A percentile compares a stretch with the other conserved stretches of the same genome.
phyloP scores from a whole-genome alignment of 2,113 vertebrate genomes.

The Danionella cerebrum region DNA sequence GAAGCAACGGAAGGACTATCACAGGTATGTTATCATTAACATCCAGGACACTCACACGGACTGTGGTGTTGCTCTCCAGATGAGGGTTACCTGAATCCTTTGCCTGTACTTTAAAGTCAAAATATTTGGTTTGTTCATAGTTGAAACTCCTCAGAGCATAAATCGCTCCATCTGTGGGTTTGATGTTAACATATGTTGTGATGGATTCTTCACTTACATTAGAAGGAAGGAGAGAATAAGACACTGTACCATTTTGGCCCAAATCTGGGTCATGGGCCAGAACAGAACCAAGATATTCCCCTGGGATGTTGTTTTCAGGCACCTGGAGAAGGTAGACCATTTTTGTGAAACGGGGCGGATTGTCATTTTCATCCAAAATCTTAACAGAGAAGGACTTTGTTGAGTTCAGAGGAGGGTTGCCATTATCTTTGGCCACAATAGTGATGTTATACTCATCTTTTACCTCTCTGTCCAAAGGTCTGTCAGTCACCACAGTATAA shows the following conservation, averaged over 20 bases:
- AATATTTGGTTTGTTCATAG: conserved; percentile 95
- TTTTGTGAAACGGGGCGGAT: conserved; percentile 90
- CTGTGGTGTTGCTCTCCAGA: conserved; percentile 89
- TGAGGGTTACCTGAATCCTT: conserved; percentile 93
- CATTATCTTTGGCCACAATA: conserved; percentile 91
- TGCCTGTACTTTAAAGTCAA: conserved; percentile 93
- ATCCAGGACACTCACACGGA: conserved; percentile 86
- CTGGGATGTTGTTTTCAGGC: conserved; percentile 95
- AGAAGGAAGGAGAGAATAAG: conserved; percentile 90
- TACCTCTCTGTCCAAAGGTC: conserved; percentile 84
- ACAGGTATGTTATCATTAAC: conserved; percentile 96
- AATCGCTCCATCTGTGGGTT: conserved; percentile 94
- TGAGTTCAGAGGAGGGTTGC: conserved; percentile 86
- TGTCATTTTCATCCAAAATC: conserved; percentile 95
- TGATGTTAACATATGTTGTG: conserved; percentile 94
- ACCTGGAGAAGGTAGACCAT: conserved; percentile 92
- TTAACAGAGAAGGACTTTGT: conserved; percentile 92
- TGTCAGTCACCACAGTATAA: conserved; percentile 91
- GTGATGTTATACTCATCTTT: conserved; percentile 96
- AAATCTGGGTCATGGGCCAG: conserved; percentile 91
- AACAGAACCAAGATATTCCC: conserved; percentile 92
- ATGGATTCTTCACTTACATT: conserved; percentile 94
- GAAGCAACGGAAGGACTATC: conserved; percentile 83
- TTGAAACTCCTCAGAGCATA: conserved; percentile 96
- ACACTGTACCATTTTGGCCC: conserved; percentile 92